Evolutionary conservation across 2,888 invertebrate species (phyloP), one percentile per base, ranked within the genome.

Genomic region (Tortricodes alternella): DNA sequence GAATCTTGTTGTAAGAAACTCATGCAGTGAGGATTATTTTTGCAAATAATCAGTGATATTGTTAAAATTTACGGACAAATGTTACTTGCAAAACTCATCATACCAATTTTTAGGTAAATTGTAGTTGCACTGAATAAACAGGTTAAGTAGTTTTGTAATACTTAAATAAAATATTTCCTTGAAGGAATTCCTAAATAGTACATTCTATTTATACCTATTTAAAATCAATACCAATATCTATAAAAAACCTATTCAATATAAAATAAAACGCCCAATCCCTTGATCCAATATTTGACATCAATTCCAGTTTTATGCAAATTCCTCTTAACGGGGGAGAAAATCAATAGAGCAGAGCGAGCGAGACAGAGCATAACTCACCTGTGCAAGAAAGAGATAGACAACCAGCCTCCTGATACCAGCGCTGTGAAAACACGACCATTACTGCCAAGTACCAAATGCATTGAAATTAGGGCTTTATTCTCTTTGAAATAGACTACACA

Each of bases 311-410:
- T 77, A 82, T 82, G 80, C 74, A 81, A 79, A 82, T 81, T 73
- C 66, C 74, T 74, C 71, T 72, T 73, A 73, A 69, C 61, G 68
- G 66, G 64, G 64, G 63, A 66, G 78, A 83, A 85, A 85, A 85
- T 85, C 85, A 83, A 85, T 85, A 85, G 73, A 78, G 68, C 68
- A 58, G 62, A 58, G 57, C 52, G 72, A 64, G 16, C 61, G 68
- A 62, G 76, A 80, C 11, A 49, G 63, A 8, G 34, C 56, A 66
- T 3, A 1, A n/a, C 11, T 9, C 13, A 0, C 16, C 2, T 37
- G 23, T 8, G 64, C 24, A 2, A 58, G 66, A 76, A 15, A 60
- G 61, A 59, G 68, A 78, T 8, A 62, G 64, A 57, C 49, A 56
- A 60, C 55, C 63, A 66, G 67, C 67, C 67, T 69, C 72, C 71